A percentile compares a stretch with the other conserved stretches of the same genome.
Conservation (phyloP, 2,113 vertebrate species). For the Oophaga pumilio region DNA sequence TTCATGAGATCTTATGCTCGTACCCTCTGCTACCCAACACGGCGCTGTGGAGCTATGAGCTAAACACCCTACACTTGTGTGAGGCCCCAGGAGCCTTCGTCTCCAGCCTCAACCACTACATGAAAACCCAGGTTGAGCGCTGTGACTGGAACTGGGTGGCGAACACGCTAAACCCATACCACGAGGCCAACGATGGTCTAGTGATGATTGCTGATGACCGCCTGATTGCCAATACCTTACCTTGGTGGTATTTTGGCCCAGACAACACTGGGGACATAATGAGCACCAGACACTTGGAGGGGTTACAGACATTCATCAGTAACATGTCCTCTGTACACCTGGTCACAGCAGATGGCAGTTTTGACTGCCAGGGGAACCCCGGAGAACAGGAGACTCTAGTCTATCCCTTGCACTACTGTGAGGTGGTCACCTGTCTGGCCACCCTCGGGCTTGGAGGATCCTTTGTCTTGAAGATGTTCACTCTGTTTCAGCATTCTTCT, state of each 20-base stretch:
- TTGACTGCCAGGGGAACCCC: conserved; percentile 95
- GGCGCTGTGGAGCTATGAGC: conserved; percentile 75
- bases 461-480: conserved; percentile 97
- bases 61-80: conserved; percentile 89
- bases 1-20: conserved; percentile 86
- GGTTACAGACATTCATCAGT: conserved; percentile 79
- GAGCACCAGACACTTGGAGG: conserved; percentile 79
- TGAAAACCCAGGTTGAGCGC: conserved; percentile 77
- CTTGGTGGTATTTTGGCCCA: conserved; percentile 91
- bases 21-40: conserved; percentile 79
- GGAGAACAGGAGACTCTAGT: conserved; percentile 94
- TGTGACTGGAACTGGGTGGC: conserved; percentile 92
- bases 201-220: conserved; percentile 89
- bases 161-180: conserved; percentile 90
- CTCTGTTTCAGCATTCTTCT: conserved; percentile 90
- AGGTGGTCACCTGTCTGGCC: conserved; percentile 82
- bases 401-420: conserved; percentile 88
- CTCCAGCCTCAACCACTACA: conserved; percentile 88
- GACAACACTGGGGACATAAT: conserved; percentile 93
- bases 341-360: conserved; percentile 95
- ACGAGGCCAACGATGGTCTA: conserved; percentile 85
- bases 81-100: conserved; percentile 94
- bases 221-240: conserved; percentile 88
- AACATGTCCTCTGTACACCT: conserved; percentile 79
- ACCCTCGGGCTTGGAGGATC: conserved; percentile 83